Conservation (phyloP, 2,113 vertebrate species). For the Phyllostomus discolor region DNA sequence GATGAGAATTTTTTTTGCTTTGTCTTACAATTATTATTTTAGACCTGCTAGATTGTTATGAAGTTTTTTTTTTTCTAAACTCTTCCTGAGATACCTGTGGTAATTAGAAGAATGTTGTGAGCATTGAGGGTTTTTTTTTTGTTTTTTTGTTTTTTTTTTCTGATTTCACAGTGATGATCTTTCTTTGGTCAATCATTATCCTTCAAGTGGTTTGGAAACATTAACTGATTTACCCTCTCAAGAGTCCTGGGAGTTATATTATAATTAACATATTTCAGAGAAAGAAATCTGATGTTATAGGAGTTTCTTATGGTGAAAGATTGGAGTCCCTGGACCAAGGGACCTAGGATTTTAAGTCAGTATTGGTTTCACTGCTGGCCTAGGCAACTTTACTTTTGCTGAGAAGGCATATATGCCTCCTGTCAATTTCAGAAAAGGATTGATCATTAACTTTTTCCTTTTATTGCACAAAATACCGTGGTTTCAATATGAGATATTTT, state of each 20-base stretch:
- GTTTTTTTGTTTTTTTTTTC: not conserved
- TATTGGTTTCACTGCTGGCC: not conserved
- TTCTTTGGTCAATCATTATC: constrained; percentile 31
- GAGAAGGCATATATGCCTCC: not conserved
- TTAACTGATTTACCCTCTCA: constrained; percentile 10
- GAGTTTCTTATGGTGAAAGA: not conserved
- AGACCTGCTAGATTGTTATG: not conserved
- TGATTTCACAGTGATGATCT: not conserved
- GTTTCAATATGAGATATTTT: not conserved
- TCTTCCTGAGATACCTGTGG: not conserved
- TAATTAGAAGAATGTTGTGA: not conserved
- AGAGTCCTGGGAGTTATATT: not conserved
- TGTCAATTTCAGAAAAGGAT: not conserved
- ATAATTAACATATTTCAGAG: constrained; percentile 23
- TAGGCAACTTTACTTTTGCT: not conserved
- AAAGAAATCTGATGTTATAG: not conserved
- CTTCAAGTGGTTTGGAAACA: constrained; percentile 1
- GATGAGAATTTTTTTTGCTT: not conserved
- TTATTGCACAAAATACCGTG: not conserved
- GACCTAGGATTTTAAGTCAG: not conserved
- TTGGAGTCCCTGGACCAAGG: not conserved
- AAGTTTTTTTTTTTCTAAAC: not conserved
- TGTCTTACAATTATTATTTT: not conserved
- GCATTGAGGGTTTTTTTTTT: not conserved
- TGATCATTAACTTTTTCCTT: constrained; percentile 15